phyloP scores from a whole-genome alignment of 2,113 vertebrate species.

The Oreochromis niloticus region DNA sequence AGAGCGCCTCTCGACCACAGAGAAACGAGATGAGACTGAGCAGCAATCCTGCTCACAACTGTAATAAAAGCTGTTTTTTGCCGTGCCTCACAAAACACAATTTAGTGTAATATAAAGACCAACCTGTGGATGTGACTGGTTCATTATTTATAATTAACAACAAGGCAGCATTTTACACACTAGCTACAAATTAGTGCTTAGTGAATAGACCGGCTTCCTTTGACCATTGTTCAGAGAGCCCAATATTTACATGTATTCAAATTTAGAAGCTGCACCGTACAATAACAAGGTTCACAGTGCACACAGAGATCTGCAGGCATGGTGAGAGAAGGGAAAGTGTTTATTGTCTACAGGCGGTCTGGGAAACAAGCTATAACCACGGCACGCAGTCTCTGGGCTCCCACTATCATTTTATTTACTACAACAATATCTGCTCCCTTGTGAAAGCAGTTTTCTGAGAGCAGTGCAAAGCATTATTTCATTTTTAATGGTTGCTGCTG shows the following conservation, averaged over 20 bases:
- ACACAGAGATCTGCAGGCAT: neutral
- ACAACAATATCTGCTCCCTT: conserved; percentile 10
- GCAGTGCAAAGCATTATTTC: conserved; percentile 18
- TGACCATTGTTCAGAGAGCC: neutral
- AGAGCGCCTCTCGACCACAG: neutral
- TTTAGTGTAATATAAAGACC: neutral
- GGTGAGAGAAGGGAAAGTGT: neutral
- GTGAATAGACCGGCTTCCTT: neutral
- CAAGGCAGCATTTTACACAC: neutral
- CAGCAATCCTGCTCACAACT: neutral
- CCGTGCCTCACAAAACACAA: neutral
- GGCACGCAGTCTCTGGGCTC: conserved; percentile 3
- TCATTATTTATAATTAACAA: conserved; percentile 46
- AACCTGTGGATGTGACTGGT: neutral
- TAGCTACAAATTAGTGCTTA: neutral
- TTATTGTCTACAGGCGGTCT: neutral
- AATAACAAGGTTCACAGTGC: neutral
- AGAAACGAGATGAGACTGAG: neutral
- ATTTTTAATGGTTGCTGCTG: conserved; percentile 42
- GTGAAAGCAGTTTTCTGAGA: conserved; percentile 18
- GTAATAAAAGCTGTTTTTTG: conserved; percentile 6
- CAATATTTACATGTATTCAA: conserved; percentile 22
- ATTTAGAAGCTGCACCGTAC: neutral
- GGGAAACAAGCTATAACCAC: conserved; percentile 15
- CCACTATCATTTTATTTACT: conserved; percentile 36